Percentiles rank a stretch among this genome's conserved stretches.
phyloP scores from a whole-genome alignment of 2,113 vertebrate species.

The Cyprinus carpio region DNA sequence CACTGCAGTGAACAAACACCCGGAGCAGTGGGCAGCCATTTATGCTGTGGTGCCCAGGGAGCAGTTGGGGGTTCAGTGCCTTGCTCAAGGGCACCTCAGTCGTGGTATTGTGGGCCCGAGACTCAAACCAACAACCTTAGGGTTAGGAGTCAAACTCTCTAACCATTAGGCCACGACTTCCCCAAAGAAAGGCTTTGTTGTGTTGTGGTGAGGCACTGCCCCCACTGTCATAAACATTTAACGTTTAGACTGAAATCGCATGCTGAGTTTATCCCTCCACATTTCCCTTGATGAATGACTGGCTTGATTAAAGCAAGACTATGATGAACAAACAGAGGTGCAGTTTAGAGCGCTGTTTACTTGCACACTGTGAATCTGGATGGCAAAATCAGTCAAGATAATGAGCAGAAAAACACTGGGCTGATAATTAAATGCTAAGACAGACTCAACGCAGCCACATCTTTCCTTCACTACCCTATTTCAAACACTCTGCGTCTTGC shows the following conservation, averaged over 20 bases:
- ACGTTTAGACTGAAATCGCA: constrained; percentile 41
- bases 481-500: neutral
- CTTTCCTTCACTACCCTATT: neutral
- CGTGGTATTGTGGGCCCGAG: too few relatives aligned
- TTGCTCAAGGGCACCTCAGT: too few relatives aligned
- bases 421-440: constrained; percentile 46
- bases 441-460: constrained; percentile 11
- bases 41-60: too few relatives aligned
- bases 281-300: constrained; percentile 53
- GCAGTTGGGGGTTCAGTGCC: too few relatives aligned
- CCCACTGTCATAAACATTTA: constrained; percentile 51
- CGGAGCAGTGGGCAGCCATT: too few relatives aligned
- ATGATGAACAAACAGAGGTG: constrained; percentile 56
- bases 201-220: constrained; percentile 25
- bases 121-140: too few relatives aligned
- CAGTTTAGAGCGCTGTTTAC: constrained; percentile 5
- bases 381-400: constrained; percentile 56
- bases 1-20: too few relatives aligned
- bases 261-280: constrained; percentile 49
- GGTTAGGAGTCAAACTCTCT: too few relatives aligned
- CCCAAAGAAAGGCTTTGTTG: too few relatives aligned
- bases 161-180: too few relatives aligned
- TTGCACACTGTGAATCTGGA: constrained; percentile 47
- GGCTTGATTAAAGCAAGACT: constrained; percentile 55
- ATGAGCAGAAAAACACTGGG: constrained; percentile 49